Base-by-base conservation (phyloP, 2,797 vertebrate species). In the Centropyge bicolor region DNA sequence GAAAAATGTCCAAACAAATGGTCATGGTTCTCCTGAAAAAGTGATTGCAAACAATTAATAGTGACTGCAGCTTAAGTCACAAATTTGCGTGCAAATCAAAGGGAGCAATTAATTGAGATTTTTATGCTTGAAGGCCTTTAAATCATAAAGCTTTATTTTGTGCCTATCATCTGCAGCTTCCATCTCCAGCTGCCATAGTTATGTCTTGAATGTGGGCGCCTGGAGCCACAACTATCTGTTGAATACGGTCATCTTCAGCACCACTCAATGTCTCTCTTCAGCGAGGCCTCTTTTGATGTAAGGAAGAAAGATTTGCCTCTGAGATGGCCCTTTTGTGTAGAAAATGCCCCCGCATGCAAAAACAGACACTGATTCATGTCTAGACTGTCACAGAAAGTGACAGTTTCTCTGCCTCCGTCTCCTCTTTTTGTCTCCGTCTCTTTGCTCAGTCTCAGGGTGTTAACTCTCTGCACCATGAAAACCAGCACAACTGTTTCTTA, bases 231-330 rank as follows among this genome's bases (percentile, higher is more conserved):
- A 52, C 84, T 83, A 65, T 81, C 73, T 83, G 76, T 76, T 84
- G 91, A 84, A 76, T 27, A 43, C 71, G 86, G 61, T 84, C 81
- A 80, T 90, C 84, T 74, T 74, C 67, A 48, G 31, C 57, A 81
- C 65, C 51, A 63, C 45, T 89, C 86, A 90, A 79, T 86, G 88
- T 70, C 67, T 90, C 79, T 78, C 80, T 86, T 91, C 74, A 89
- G 45, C 65, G 22, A 65, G 62, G 52, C 65, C 59, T 71, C 55
- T 62, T 90, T 82, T 89, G 81, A 91, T 81, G 70, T 68, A 57
- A 79, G 52, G 56, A 17, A 69, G 78, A 76, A 52, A 67, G 63
- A 87, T 81, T 81, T 87, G 73, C 65, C 73, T 89, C 78, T 88
- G 70, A 77, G 76, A 86, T 62, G 74, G 57, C 56, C 67, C 85